Conservation (phyloP, 1,140 invertebrate species). For the Homalodisca vitripennis region DNA sequence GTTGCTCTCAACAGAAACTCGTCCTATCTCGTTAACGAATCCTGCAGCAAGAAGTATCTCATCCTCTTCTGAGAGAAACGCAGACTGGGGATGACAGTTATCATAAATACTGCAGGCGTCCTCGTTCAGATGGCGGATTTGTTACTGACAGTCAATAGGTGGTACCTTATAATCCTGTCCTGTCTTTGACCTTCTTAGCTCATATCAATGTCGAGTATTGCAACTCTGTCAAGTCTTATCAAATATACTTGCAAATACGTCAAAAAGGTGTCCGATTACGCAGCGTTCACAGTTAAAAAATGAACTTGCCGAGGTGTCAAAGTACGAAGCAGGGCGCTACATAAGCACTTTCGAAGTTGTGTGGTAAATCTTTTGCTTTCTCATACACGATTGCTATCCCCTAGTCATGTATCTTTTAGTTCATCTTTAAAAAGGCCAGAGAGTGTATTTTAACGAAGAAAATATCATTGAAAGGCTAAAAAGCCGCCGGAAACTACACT, state of each 20-base stretch:
- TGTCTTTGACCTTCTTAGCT: not conserved
- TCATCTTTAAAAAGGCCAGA: too few relatives aligned
- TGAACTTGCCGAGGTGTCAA: conserved; percentile 42
- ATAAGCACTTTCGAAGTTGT: conserved; percentile 47
- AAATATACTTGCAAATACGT: conserved; percentile 50
- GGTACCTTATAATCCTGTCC: too few relatives aligned
- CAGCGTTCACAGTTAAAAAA: conserved; percentile 43
- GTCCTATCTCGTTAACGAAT: too few relatives aligned
- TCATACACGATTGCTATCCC: not conserved
- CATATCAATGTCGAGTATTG: conserved; percentile 49
- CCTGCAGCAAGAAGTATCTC: too few relatives aligned
- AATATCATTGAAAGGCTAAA: not conserved
- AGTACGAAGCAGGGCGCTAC: conserved; percentile 46
- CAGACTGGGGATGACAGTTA: too few relatives aligned
- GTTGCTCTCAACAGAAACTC: too few relatives aligned
- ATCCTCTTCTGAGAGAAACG: too few relatives aligned
- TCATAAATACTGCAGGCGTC: too few relatives aligned
- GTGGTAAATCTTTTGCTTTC: conserved; percentile 47
- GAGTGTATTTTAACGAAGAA: not conserved
- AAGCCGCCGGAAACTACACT: conserved; percentile 36
- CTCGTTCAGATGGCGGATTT: too few relatives aligned
- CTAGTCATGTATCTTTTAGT: not conserved
- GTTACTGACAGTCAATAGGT: too few relatives aligned
- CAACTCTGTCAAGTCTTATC: conserved; percentile 44
- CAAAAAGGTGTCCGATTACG: conserved; percentile 49